phyloP scores from a whole-genome alignment of 1,140 invertebrate genomes.

The Drosophila pectinifera region DNA sequence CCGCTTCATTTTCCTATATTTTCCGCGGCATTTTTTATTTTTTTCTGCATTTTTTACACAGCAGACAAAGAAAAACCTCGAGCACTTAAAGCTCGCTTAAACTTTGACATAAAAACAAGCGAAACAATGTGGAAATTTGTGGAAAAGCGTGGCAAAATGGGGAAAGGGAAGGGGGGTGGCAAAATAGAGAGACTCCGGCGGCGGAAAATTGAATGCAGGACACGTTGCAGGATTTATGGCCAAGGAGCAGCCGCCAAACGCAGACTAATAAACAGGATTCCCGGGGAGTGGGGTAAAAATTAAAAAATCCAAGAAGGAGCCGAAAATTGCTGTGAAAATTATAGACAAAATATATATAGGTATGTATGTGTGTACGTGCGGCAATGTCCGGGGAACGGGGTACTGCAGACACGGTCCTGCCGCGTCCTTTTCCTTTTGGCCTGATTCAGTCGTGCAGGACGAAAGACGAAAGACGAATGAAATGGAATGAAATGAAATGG shows the following conservation, averaged over 20 bases:
- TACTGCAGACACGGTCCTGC: too few species aligned
- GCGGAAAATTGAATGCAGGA: slow-evolving; percentile 69
- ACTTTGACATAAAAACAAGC: slow-evolving; percentile 40
- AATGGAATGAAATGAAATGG: slow-evolving; percentile 65
- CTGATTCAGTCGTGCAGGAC: slow-evolving; percentile 65
- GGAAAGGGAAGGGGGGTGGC: slow-evolving; percentile 2
- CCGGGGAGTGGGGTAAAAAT: slow-evolving; percentile 20
- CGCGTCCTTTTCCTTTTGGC: slow-evolving; percentile 39
- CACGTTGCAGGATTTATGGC: slow-evolving; percentile 77
- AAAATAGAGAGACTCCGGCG: slow-evolving; percentile 18
- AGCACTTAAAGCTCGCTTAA: slow-evolving; percentile 44
- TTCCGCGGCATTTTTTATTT: background rate
- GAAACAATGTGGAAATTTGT: slow-evolving; percentile 28
- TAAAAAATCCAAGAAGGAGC: slow-evolving; percentile 33
- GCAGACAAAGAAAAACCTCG: slow-evolving; percentile 13
- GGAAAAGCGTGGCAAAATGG: background rate
- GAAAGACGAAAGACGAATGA: slow-evolving; percentile 47
- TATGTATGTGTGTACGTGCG: slow-evolving; percentile 40
- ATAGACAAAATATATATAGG: slow-evolving; percentile 41
- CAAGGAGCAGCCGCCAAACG: slow-evolving; percentile 64
- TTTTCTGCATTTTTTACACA: background rate
- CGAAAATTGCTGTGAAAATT: slow-evolving; percentile 56
- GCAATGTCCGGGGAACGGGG: slow-evolving; percentile 40
- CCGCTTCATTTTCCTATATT: background rate
- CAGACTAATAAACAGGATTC: slow-evolving; percentile 68